These are phyloP conservation scores for Synergus itoensis DNA, from an alignment of 2,888 invertebrate species.

Conservation along the genomic window DNA sequence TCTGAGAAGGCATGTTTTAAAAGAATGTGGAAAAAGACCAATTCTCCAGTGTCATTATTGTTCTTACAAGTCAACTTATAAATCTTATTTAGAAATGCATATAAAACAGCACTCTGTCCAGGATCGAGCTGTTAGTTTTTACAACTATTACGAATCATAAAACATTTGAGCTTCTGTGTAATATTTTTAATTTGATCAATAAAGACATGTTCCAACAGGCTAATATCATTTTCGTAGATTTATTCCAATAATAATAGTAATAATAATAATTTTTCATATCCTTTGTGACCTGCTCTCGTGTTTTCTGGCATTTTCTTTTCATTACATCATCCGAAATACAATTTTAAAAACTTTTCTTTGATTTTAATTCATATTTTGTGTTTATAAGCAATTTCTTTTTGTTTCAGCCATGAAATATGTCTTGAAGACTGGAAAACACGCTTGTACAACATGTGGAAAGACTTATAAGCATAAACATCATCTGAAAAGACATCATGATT, in stretches of 20 bases:
- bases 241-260: background rate
- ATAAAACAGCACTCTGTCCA: slow-evolving; percentile 51
- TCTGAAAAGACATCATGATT: slow-evolving; percentile 70
- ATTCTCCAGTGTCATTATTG: slow-evolving; percentile 75
- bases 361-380: background rate
- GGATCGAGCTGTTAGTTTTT: background rate
- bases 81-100: slow-evolving; percentile 73
- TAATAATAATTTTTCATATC: background rate
- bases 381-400: background rate
- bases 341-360: background rate
- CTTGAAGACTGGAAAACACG: slow-evolving; percentile 52
- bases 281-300: background rate
- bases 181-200: background rate
- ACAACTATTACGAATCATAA: slow-evolving; percentile 15
- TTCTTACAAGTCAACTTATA: slow-evolving; percentile 77
- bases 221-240: background rate
- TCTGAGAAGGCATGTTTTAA: slow-evolving; percentile 78
- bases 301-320: background rate
- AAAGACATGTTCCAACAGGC: background rate
- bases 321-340: background rate
- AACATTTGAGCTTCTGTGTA: background rate
- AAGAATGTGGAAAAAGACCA: slow-evolving; percentile 79
- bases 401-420: slow-evolving; percentile 28
- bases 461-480: slow-evolving; percentile 74
- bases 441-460: slow-evolving; percentile 71